phyloP scores from a whole-genome alignment of 2,888 invertebrate species.

The Acanthosoma haemorrhoidale region DNA sequence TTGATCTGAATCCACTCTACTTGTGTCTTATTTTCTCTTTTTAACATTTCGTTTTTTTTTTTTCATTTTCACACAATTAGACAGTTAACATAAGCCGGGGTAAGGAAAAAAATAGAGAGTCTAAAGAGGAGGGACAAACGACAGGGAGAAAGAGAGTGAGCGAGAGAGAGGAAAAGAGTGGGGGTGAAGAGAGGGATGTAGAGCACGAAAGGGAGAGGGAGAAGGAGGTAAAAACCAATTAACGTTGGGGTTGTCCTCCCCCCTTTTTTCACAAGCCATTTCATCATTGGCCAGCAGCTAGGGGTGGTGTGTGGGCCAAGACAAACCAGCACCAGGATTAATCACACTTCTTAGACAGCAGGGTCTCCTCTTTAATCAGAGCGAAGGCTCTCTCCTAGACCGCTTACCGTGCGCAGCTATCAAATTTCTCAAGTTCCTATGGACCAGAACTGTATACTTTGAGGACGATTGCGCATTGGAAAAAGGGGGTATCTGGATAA shows the following conservation, averaged over 20 bases:
- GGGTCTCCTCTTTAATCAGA: background rate
- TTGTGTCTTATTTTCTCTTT: no score
- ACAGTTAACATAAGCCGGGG: no score
- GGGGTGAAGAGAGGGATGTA: constrained; percentile 19
- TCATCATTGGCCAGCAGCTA: constrained; percentile 36
- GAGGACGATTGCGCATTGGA: no score
- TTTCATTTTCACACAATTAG: no score
- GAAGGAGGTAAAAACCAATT: constrained; percentile 38
- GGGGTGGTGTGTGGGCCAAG: constrained; percentile 30
- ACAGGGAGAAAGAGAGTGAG: constrained; percentile 20
- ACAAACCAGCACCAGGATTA: constrained; percentile 36
- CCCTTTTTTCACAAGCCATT: constrained; percentile 38
- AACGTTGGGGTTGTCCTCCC: constrained; percentile 33
- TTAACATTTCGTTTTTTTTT: no score
- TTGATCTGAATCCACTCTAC: no score
- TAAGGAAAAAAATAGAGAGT: background rate
- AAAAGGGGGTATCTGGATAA: no score
- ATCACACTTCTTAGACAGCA: constrained; percentile 36
- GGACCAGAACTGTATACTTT: no score
- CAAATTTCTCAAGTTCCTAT: no score
- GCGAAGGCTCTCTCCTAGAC: no score
- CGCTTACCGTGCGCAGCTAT: no score
- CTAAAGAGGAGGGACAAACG: constrained; percentile 9
- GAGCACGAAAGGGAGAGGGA: constrained; percentile 7
- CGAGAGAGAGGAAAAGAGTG: constrained; percentile 2